Conservation (phyloP, 2,113 vertebrate species). For the Eulacestoma nigropectus region DNA sequence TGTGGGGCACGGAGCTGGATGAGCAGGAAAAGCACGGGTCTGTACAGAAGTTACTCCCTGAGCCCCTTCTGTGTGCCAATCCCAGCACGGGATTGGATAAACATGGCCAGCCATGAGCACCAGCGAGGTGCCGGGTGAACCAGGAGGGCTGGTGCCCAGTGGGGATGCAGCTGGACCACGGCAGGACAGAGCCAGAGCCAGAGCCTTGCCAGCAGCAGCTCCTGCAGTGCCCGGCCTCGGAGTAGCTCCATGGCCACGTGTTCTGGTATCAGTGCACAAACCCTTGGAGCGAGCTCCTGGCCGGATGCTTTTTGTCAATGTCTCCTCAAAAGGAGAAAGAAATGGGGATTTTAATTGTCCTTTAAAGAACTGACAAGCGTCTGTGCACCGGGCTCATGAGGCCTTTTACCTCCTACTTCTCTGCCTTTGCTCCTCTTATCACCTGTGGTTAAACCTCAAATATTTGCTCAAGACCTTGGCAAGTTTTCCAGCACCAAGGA, state of each 20-base stretch:
- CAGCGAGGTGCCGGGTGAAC: background rate
- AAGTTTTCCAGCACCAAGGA: background rate
- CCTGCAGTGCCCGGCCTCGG: background rate
- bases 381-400: background rate
- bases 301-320: background rate
- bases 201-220: background rate
- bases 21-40: background rate
- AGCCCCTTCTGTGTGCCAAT: background rate
- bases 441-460: slow-evolving; percentile 33
- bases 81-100: fast-evolving
- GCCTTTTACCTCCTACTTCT: background rate
- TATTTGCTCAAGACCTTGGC: slow-evolving; percentile 42
- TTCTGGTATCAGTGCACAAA: background rate
- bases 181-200: background rate
- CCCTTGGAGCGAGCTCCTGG: background rate
- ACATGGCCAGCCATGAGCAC: background rate
- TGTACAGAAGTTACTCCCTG: background rate
- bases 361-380: background rate
- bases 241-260: fast-evolving
- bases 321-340: background rate
- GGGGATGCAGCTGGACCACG: background rate
- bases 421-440: slow-evolving; percentile 16
- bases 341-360: background rate
- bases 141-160: background rate
- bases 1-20: background rate